phyloP scores from a whole-genome alignment of 2,113 vertebrate genomes.

The Pongo pygmaeus region DNA sequence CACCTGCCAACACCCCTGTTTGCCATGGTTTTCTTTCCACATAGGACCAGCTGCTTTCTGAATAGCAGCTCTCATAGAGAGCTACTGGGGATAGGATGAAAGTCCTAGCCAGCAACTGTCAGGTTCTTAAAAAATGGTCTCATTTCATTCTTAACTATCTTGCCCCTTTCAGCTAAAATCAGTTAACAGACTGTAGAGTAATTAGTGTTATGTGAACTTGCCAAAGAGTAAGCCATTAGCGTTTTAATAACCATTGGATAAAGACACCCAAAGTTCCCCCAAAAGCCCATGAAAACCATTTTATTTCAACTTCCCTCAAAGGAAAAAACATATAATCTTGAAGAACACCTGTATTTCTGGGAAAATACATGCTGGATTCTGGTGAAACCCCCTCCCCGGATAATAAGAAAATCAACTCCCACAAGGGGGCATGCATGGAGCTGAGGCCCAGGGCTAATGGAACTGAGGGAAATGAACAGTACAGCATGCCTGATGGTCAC shows the following conservation, averaged over 20 bases:
- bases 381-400: not conserved
- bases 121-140: conserved; percentile 18
- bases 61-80: not conserved
- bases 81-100: not conserved
- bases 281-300: conserved; percentile 70
- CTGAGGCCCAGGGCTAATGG: conserved; percentile 44
- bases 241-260: conserved; percentile 77
- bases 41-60: not conserved
- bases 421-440: conserved; percentile 59
- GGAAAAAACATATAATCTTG: conserved; percentile 66
- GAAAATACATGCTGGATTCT: conserved; percentile 73
- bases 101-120: not conserved
- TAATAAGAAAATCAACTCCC: conserved; percentile 50
- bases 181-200: conserved; percentile 56
- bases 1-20: not conserved
- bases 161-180: conserved; percentile 69
- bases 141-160: not conserved
- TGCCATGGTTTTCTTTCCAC: not conserved
- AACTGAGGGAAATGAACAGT: conserved; percentile 28
- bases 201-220: conserved; percentile 55
- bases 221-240: conserved; percentile 73
- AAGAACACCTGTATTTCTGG: conserved; percentile 70
- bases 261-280: conserved; percentile 72
- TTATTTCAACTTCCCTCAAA: conserved; percentile 73
- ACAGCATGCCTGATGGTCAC: conserved; percentile 47